A percentile compares a stretch with the other conserved stretches of the same genome.
These are phyloP conservation scores for Griposia aprilina DNA, from an alignment of 2,888 invertebrate species.

Conservation along the genomic window DNA sequence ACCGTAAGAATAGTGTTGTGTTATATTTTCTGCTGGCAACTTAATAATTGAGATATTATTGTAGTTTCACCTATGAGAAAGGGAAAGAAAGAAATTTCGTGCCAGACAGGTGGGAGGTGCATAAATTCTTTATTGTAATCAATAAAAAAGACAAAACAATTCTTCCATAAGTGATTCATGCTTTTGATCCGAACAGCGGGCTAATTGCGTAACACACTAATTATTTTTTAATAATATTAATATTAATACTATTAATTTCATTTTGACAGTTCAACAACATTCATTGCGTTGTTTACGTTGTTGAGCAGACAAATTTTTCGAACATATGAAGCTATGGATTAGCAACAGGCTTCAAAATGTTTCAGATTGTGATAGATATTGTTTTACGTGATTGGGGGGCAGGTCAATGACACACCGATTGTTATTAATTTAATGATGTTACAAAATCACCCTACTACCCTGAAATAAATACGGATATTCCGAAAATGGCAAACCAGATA, in stretches of 20 bases:
- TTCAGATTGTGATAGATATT: too few species aligned
- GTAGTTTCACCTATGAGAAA: background rate
- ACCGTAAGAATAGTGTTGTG: constrained; percentile 19
- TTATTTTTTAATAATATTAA: too few species aligned
- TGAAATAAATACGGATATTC: constrained; percentile 30
- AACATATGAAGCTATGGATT: too few species aligned
- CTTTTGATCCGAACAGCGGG: background rate
- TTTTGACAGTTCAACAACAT: too few species aligned
- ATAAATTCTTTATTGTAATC: background rate
- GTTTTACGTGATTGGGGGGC: too few species aligned
- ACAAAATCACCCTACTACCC: background rate
- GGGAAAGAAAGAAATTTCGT: background rate
- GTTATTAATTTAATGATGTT: background rate
- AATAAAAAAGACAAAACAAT: background rate
- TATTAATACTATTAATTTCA: too few species aligned
- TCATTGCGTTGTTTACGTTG: too few species aligned
- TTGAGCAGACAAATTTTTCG: too few species aligned
- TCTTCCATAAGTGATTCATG: background rate
- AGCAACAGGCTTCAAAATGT: too few species aligned
- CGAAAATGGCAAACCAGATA: constrained; percentile 44
- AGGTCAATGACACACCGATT: background rate
- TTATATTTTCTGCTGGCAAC: constrained; percentile 16
- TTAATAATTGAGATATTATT: constrained; percentile 15
- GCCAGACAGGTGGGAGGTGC: background rate
- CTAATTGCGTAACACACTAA: too few species aligned